Conservation (phyloP, 2,797 vertebrate genomes). For the Rhadinocentrus ornatus region DNA sequence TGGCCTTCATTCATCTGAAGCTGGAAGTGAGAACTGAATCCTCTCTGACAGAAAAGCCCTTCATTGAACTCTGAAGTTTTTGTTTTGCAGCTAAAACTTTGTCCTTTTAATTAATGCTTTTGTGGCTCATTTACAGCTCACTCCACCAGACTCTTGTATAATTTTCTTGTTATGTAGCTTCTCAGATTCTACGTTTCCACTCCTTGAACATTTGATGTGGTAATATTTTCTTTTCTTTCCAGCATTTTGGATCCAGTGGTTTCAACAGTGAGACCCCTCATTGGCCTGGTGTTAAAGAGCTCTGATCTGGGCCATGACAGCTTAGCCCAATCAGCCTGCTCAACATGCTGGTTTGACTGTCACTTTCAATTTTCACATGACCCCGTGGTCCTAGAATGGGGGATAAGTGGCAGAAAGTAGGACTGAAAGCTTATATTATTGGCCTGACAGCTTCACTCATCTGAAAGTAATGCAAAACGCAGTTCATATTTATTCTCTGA, state of each 20-base stretch:
- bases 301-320: slow-evolving; percentile 86
- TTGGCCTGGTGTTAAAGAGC: slow-evolving; percentile 81
- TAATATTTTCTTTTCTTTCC: slow-evolving; percentile 1
- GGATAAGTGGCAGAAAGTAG: slow-evolving; percentile 94
- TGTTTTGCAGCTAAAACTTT: slow-evolving; percentile 41
- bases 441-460: slow-evolving; percentile 99
- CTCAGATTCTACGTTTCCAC: background rate
- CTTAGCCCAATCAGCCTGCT: slow-evolving; percentile 91
- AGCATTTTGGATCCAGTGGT: slow-evolving; percentile 43
- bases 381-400: slow-evolving; percentile 92
- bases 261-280: slow-evolving; percentile 64
- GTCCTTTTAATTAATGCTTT: slow-evolving; percentile 16
- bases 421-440: slow-evolving; percentile 98
- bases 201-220: background rate
- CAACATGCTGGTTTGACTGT: slow-evolving; percentile 94
- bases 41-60: slow-evolving; percentile 29
- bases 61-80: slow-evolving; percentile 39
- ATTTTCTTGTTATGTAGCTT: background rate
- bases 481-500: slow-evolving; percentile 97
- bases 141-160: background rate
- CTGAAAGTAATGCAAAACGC: slow-evolving; percentile 99
- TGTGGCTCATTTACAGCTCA: slow-evolving; percentile 13
- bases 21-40: slow-evolving; percentile 38
- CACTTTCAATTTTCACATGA: slow-evolving; percentile 99
- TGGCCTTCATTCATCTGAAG: slow-evolving; percentile 60